Evolutionary conservation across 2,888 invertebrate species (phyloP).

Genomic region (Mimachlamys varia): DNA sequence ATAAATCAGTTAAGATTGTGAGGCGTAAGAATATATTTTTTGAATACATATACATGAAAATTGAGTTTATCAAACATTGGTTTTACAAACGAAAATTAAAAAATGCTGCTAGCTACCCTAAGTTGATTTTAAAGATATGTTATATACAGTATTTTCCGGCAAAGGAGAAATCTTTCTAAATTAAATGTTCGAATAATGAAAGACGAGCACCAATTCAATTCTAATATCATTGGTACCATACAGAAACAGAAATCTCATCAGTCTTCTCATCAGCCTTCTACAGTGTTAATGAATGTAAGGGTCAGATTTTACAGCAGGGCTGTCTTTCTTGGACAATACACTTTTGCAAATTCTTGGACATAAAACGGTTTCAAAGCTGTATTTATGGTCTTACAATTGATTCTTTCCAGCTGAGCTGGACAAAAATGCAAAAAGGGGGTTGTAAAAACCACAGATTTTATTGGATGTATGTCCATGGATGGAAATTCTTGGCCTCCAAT

Average conservation of each 20-base stretch:
- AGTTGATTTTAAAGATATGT: too few relatives aligned
- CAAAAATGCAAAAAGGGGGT: constrained; percentile 17
- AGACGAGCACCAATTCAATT: not conserved
- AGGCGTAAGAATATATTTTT: too few relatives aligned
- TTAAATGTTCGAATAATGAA: not conserved
- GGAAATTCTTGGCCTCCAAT: not conserved
- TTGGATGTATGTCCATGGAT: not conserved
- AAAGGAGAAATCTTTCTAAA: not conserved
- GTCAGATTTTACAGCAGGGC: not conserved
- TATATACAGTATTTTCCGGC: too few relatives aligned
- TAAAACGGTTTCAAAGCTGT: not conserved
- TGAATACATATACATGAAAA: too few relatives aligned
- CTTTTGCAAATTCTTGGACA: constrained; percentile 5
- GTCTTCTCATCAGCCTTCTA: not conserved
- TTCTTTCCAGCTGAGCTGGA: constrained; percentile 24
- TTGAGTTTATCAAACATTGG: too few relatives aligned
- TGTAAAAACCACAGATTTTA: not conserved
- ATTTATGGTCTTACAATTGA: not conserved
- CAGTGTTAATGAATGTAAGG: not conserved
- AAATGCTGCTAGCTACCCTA: too few relatives aligned
- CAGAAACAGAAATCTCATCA: not conserved
- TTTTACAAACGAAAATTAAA: too few relatives aligned
- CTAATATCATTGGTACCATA: not conserved
- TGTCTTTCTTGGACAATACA: not conserved
- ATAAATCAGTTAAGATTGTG: too few relatives aligned